Evolutionary conservation across 2,888 invertebrate genomes (phyloP), one percentile per base, ranked within the genome.

Genomic region (Lasioglossum morio): DNA sequence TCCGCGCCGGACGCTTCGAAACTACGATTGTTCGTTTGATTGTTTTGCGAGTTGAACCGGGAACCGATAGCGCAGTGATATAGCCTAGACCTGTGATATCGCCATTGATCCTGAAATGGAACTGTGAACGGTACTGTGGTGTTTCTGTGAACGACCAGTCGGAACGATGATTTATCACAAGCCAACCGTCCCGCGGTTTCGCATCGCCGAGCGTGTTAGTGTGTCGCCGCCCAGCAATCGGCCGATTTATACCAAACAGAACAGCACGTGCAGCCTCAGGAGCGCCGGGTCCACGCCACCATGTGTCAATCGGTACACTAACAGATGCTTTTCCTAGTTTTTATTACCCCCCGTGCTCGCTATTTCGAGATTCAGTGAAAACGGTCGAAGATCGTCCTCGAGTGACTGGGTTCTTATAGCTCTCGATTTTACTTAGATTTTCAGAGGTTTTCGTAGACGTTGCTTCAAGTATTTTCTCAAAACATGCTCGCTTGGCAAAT

Each of bases 141-240:
- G 70, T 77, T 79, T 72, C 57, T 27, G 69, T 53, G 70, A 19
- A 70, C 46, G 34, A 27, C 48, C 37, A 63, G 63, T 46, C 37
- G 69, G 77, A 40, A 91, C 48, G 73, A 95, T 95, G 95, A 94
- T 95, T 92, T 95, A 95, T 87, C 95, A 95, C 82, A 95, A 95
- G 83, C 95, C 95, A 34, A 95, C 95, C 74, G 93, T 94, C 77
- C 95, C 95, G 85, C 94, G 95, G 72, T 95, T 95, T 89, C 93
- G 95, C 66, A 95, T 95, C 88, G 94, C 95, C 19, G 95, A 95
- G 84, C 92, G 95, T 79, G 92, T 95, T 85, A 94, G 95, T 91
- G 93, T 94, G 79, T 92, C 94, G 69, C 93, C 93, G 63, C 93
- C 93, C 40, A 94, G 93, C 88, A 94, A 92, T 93, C 94, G 94